A percentile compares a stretch with the other conserved stretches of the same genome.
Conservation (phyloP, 2,888 invertebrate species). For the Parascotia fuliginaria region DNA sequence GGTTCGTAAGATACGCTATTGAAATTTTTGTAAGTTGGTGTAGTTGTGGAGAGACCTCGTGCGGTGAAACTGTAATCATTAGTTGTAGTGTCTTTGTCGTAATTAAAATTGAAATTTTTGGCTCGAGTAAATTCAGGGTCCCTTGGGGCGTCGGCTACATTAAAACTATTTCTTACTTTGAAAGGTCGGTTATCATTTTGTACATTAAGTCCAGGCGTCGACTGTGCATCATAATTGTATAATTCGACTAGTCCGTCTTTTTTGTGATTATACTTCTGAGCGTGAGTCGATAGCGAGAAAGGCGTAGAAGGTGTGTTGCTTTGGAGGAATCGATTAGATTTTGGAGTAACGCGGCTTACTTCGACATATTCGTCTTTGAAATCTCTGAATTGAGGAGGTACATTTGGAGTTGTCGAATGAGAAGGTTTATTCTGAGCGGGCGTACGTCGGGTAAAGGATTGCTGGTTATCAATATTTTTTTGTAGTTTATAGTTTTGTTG, state of each 20-base stretch:
- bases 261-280: constrained; percentile 65
- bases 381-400: constrained; percentile 73
- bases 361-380: constrained; percentile 79
- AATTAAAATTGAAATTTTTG: constrained; percentile 54
- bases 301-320: constrained; percentile 61
- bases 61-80: constrained; percentile 58
- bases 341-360: constrained; percentile 76
- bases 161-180: constrained; percentile 73
- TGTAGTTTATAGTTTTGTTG: constrained; percentile 27
- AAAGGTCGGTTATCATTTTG: constrained; percentile 68
- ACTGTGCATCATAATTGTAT: constrained; percentile 77
- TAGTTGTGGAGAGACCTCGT: constrained; percentile 60
- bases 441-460: constrained; percentile 55
- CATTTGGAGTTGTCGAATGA: constrained; percentile 52
- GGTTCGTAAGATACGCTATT: constrained; percentile 77
- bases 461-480: constrained; percentile 17
- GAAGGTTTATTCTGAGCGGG: constrained; percentile 54
- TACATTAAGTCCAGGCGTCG: constrained; percentile 63
- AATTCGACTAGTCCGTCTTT: constrained; percentile 77
- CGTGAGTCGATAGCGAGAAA: constrained; percentile 58
- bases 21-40: constrained; percentile 66
- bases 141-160: constrained; percentile 59
- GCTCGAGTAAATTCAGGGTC: constrained; percentile 64
- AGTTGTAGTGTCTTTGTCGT: constrained; percentile 38
- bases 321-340: constrained; percentile 64